Evolutionary conservation across 2,113 vertebrate species (phyloP).

Genomic region (Neotoma lepida): DNA sequence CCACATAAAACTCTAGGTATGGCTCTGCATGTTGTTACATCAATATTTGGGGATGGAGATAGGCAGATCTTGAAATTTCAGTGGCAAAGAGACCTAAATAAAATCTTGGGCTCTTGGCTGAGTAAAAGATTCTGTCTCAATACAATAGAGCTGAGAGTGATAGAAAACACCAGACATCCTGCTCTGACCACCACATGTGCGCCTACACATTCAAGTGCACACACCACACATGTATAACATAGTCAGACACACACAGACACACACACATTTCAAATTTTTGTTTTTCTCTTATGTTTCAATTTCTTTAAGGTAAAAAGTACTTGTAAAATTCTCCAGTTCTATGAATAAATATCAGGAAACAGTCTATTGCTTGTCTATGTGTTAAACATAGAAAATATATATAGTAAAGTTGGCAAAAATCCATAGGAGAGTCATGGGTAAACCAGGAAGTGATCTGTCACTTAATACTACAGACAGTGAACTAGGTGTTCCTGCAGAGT

Average conservation of each 20-base stretch:
- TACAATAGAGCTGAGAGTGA: neutral
- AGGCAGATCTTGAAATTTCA: neutral
- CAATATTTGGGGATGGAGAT: too few relatives aligned
- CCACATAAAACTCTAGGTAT: neutral
- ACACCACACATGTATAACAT: neutral
- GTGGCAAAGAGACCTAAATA: accelerated
- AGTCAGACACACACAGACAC: neutral
- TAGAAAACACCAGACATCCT: too few relatives aligned
- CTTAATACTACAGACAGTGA: neutral
- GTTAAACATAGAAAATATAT: neutral
- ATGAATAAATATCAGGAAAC: neutral
- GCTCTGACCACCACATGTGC: too few relatives aligned
- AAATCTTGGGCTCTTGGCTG: neutral
- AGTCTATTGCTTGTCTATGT: neutral
- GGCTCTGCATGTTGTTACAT: accelerated
- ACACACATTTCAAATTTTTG: too few relatives aligned
- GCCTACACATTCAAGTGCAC: neutral
- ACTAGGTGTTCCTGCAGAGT: neutral
- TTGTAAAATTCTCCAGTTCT: neutral
- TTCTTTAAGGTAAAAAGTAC: neutral
- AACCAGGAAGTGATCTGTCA: neutral
- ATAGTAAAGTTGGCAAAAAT: neutral
- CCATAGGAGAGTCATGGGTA: accelerated
- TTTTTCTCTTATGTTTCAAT: neutral
- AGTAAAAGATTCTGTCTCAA: neutral